A percentile compares a stretch with the other conserved stretches of the same genome.
Conservation (phyloP, 2,797 vertebrate genomes). For the Synanceia verrucosa region DNA sequence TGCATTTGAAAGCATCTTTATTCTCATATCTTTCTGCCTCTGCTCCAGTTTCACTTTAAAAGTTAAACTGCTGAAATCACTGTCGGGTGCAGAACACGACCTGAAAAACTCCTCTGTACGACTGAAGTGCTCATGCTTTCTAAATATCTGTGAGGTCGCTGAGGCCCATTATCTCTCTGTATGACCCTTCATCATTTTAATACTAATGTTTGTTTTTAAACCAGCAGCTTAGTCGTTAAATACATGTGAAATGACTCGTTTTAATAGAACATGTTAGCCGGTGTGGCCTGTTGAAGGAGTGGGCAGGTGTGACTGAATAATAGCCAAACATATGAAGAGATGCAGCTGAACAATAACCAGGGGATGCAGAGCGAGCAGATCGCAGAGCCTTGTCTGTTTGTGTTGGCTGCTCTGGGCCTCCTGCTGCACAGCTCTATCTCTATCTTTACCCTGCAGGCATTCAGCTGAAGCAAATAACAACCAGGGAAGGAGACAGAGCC, state of each 20-base stretch:
- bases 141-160: slow-evolving; percentile 22
- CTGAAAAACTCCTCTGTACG: background rate
- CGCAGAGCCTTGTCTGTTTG: slow-evolving; percentile 29
- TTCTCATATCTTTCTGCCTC: background rate
- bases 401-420: slow-evolving; percentile 21
- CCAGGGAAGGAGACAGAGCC: background rate
- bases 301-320: slow-evolving; percentile 59
- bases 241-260: background rate
- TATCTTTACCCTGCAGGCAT: slow-evolving; percentile 36
- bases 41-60: background rate
- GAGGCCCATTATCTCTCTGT: slow-evolving; percentile 34
- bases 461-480: slow-evolving; percentile 31
- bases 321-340: slow-evolving; percentile 54
- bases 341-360: slow-evolving; percentile 44
- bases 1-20: background rate
- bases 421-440: slow-evolving; percentile 5
- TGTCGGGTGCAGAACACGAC: background rate
- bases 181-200: slow-evolving; percentile 27
- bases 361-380: slow-evolving; percentile 6
- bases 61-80: background rate
- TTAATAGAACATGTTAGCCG: slow-evolving; percentile 16
- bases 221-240: background rate
- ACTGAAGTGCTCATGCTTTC: slow-evolving; percentile 16
- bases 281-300: slow-evolving; percentile 46
- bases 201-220: background rate